Percentiles rank a stretch among this genome's conserved stretches.
phyloP scores from a whole-genome alignment of 2,113 vertebrate genomes.

The Pycnonotus jocosus region DNA sequence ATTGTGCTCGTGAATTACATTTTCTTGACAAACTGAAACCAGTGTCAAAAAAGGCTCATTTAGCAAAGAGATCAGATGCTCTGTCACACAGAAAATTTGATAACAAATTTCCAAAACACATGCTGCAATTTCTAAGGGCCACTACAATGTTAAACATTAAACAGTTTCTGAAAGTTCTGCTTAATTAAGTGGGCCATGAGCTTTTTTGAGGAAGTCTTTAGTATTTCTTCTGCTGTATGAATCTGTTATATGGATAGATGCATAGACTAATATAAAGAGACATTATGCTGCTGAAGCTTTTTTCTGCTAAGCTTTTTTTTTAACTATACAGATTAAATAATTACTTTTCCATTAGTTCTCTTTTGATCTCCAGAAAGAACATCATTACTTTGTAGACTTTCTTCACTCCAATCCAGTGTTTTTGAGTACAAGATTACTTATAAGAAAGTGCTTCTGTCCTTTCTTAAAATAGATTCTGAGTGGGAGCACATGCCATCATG shows the following conservation, averaged over 20 bases:
- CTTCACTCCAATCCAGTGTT: slow-evolving; percentile 24
- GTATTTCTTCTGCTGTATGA: background rate
- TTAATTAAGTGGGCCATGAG: background rate
- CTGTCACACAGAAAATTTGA: background rate
- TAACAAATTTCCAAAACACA: background rate
- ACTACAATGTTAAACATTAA: background rate
- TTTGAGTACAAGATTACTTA: slow-evolving; percentile 48
- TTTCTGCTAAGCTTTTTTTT: background rate
- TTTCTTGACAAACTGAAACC: background rate
- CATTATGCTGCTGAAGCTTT: background rate
- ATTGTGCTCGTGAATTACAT: background rate
- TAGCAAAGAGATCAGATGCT: background rate
- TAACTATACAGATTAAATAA: slow-evolving; percentile 3
- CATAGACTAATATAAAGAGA: background rate
- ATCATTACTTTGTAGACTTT: slow-evolving; percentile 19
- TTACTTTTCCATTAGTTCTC: background rate
- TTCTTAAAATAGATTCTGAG: slow-evolving; percentile 66
- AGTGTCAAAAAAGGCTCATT: background rate
- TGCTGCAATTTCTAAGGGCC: background rate
- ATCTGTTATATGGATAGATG: background rate
- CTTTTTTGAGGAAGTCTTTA: background rate
- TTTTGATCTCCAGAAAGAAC: slow-evolving; percentile 30
- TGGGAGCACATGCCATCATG: slow-evolving; percentile 44
- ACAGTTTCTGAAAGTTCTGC: background rate
- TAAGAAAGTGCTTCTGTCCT: slow-evolving; percentile 55